These are phyloP conservation scores for Zygothrica quintamaculata DNA, from an alignment of 2,888 invertebrate species.

Conservation along the genomic window DNA sequence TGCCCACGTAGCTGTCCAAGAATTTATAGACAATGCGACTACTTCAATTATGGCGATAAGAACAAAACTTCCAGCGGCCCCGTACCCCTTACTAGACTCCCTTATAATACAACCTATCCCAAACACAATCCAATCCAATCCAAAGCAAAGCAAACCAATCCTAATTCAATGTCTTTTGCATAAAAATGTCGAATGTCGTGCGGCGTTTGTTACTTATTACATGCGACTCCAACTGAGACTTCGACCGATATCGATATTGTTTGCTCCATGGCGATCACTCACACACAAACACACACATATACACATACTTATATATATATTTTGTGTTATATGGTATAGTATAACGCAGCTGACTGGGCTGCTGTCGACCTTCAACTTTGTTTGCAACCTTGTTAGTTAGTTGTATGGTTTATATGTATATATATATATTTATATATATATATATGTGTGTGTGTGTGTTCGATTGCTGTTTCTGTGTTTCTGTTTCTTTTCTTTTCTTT, in stretches of 20 bases:
- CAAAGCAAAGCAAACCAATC: too few species aligned
- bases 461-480: constrained; percentile 29
- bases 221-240: constrained; percentile 45
- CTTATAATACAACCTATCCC: too few species aligned
- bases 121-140: neutral
- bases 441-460: constrained; percentile 36
- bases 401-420: constrained; percentile 37
- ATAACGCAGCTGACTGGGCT: constrained; percentile 32
- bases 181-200: constrained; percentile 80
- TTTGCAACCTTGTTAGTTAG: constrained; percentile 76
- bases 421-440: too few species aligned
- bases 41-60: constrained; percentile 78
- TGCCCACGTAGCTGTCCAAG: constrained; percentile 71
- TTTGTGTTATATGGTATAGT: constrained; percentile 13
- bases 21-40: constrained; percentile 79
- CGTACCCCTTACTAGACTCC: too few species aligned
- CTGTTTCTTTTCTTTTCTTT: constrained; percentile 19
- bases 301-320: constrained; percentile 1
- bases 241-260: constrained; percentile 73
- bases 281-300: constrained; percentile 32
- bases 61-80: too few species aligned
- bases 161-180: constrained; percentile 62
- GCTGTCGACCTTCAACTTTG: constrained; percentile 74
- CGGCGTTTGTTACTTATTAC: constrained; percentile 79
- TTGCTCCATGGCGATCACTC: constrained; percentile 52